Base-by-base conservation (phyloP, 2,888 invertebrate genomes). In the Prostheceraeus crozeri region DNA sequence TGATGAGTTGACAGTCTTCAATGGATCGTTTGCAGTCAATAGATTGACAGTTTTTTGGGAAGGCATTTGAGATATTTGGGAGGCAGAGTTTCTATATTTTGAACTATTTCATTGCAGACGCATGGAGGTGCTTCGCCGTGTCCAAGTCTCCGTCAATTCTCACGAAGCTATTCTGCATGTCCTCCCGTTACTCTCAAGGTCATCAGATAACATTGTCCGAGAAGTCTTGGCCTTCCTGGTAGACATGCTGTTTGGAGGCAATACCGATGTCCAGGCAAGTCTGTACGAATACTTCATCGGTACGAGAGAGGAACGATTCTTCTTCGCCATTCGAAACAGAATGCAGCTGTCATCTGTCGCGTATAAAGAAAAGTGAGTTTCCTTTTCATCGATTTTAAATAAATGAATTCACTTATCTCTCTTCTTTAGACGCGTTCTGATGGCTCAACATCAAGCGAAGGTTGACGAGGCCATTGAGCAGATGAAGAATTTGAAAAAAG, bases 231-330 rank as follows among this genome's bases (percentile, higher is more conserved):
- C 70, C 10, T 72, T 73, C 59, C 62, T 73, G 25, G 68, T 69
- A 4, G 65, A 65, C 19, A 67, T 74, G 45, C 64, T 74, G 28
- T 74, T 71, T 62, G 70, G 70, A 23, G 74, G 73, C 10, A 75
- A 74, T 62, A 66, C 66, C 19, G 63, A 66, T 36, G 73, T 72
- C 1, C 74, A 74, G 71, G 72, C 70, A 60, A 31, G 69, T 58
- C 61, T 71, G 63, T 64, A 66, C 23, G 57, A 35, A 8, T 72
- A 67, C 62, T 74, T 74, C 65, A 68, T 70, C 28, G 71, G 71
- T 4, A 75, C 74, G 6, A 66, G 73, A 62, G 74, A 74, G 56
- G 74, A 74, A 61, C 71, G 70, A n/a, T 74, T 74, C 65, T 74
- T 75, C 67, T 71, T 74, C 62, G 70, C 71, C 11, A 68, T 74